phyloP scores from a whole-genome alignment of 2,888 invertebrate genomes.

The Sinopyrophorus schimmeli region DNA sequence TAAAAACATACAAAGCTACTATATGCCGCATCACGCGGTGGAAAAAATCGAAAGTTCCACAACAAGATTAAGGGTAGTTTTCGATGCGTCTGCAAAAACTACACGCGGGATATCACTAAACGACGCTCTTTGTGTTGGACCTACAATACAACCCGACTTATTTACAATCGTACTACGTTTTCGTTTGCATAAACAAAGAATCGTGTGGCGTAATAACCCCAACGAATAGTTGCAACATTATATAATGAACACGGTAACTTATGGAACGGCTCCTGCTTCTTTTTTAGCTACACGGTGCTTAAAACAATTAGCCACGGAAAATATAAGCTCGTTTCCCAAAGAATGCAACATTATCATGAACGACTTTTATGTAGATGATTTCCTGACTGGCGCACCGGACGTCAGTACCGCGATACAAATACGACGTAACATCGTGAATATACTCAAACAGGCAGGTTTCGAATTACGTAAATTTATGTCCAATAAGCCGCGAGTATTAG shows the following conservation, averaged over 20 bases:
- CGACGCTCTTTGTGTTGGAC: slow-evolving; percentile 35
- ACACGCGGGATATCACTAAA: slow-evolving; percentile 42
- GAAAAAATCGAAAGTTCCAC: slow-evolving; percentile 37
- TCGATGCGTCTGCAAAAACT: slow-evolving; percentile 39
- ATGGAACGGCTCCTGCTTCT: slow-evolving; percentile 34
- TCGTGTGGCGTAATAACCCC: slow-evolving; percentile 14
- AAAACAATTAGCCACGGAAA: slow-evolving; percentile 26
- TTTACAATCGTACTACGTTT: slow-evolving; percentile 20
- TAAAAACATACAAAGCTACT: neutral
- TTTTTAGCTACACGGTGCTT: slow-evolving; percentile 27
- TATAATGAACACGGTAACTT: slow-evolving; percentile 36
- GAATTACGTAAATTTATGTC: slow-evolving; percentile 21
- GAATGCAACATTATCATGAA: slow-evolving; percentile 23
- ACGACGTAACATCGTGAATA: slow-evolving; percentile 20
- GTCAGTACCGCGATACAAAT: slow-evolving; percentile 16
- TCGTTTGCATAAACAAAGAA: slow-evolving; percentile 12
- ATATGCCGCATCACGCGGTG: slow-evolving; percentile 44
- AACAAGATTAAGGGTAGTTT: slow-evolving; percentile 42
- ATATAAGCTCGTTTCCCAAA: slow-evolving; percentile 10
- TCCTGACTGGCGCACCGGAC: slow-evolving; percentile 26
- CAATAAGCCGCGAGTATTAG: slow-evolving; percentile 8
- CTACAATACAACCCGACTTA: slow-evolving; percentile 23
- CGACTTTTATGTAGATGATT: slow-evolving; percentile 36
- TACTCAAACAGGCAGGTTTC: slow-evolving; percentile 28
- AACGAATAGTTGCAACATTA: slow-evolving; percentile 22